Evolutionary conservation across 2,888 invertebrate species (phyloP), one percentile per base, ranked within the genome.

Genomic region (Ethmia dodecea): DNA sequence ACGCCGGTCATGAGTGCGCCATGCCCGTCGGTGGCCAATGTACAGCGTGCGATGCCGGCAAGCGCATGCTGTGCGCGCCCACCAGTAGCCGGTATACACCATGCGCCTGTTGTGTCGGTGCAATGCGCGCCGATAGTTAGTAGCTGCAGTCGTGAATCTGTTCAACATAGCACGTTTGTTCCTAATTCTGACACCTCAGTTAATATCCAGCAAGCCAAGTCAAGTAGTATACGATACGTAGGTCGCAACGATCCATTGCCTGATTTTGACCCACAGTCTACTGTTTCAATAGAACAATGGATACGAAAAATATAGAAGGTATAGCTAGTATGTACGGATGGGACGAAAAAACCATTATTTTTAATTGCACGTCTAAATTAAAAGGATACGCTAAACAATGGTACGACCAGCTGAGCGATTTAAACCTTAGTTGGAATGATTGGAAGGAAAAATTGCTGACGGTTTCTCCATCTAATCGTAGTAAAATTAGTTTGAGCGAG

Each of bases 261-360:
- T 11, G 30, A 18, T 9, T 34, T 34, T 13, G 22, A 34, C 22
- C 34, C 34, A 10, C 28, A 28, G 4, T 24, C 28, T 3, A 10
- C 27, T 6, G n/a, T 34, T 22, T 27, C 34, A 10, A 28, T 29
- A 24, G 34, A 34, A 22, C 22, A 20, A 13, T 34, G 34, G 34
- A 22, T 34, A n/a, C n/a, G 2, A 14, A 28, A 2, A 34, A 24
- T 13, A 18, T 34, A 8, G 34, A 34, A 24, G 28, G 34, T 3
- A 34, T 34, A 12, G 20, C 34, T 13, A 29, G 28, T 14, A 34
- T 34, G 34, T 34, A 34, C 12, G 29, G 29, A 1, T 34, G 34
- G 28, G 34, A 34, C 24, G 34, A 34, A 22, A 28, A 28, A 8
- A 34, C 34, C 1, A 9, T 22, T 5, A 28, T 34, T 18, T 34